Evolutionary conservation across 2,797 vertebrate species (phyloP).

Genomic region (Scleropages formosus): DNA sequence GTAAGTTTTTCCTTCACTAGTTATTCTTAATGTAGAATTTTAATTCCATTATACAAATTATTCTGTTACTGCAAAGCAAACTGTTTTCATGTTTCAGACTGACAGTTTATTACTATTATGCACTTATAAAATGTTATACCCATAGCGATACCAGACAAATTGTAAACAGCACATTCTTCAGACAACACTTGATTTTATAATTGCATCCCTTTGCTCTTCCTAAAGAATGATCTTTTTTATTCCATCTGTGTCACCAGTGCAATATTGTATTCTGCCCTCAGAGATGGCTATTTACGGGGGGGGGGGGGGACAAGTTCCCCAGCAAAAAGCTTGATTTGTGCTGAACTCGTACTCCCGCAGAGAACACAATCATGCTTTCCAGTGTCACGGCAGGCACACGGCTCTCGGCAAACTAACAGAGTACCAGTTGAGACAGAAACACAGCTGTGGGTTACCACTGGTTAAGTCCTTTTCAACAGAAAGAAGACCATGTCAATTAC

Average conservation of each 20-base stretch:
- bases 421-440: background rate
- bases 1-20: too few relatives aligned
- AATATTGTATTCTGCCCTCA: constrained; percentile 65
- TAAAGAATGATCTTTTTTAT: constrained; percentile 71
- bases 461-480: background rate
- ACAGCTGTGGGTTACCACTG: background rate
- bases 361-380: constrained; percentile 67
- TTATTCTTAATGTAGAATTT: too few relatives aligned
- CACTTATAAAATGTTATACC: too few relatives aligned
- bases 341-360: constrained; percentile 64
- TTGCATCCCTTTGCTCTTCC: constrained; percentile 39
- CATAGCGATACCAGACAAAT: too few relatives aligned
- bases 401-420: too few relatives aligned
- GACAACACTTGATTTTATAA: too few relatives aligned
- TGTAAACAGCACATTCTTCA: too few relatives aligned
- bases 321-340: constrained; percentile 64
- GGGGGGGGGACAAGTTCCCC: constrained; percentile 64
- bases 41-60: too few relatives aligned
- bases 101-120: too few relatives aligned
- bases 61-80: too few relatives aligned
- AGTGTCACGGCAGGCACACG: constrained; percentile 49
- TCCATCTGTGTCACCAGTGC: constrained; percentile 70
- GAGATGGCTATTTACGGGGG: constrained; percentile 60
- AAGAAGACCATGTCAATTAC: too few relatives aligned
- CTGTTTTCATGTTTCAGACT: too few relatives aligned